A percentile compares a stretch with the other conserved stretches of the same genome.
These are phyloP conservation scores for Ceramica pisi DNA, from an alignment of 2,888 invertebrate species.

Conservation along the genomic window DNA sequence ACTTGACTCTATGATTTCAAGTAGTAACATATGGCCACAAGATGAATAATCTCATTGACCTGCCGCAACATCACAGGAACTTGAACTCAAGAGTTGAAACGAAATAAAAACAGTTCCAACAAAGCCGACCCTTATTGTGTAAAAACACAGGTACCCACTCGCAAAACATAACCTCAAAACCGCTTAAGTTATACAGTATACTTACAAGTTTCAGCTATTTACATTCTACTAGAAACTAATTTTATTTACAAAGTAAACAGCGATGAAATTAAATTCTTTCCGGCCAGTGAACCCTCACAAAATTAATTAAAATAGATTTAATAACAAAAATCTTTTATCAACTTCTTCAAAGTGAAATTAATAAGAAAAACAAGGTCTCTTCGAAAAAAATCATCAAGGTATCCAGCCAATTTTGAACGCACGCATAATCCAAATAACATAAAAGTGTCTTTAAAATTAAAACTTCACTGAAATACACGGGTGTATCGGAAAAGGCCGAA, in stretches of 20 bases:
- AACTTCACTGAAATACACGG: conserved; percentile 80
- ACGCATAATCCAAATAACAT: conserved; percentile 70
- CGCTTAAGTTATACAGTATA: conserved; percentile 35
- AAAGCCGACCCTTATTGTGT: conserved; percentile 25
- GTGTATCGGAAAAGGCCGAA: conserved; percentile 72
- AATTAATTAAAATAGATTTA: conserved; percentile 50
- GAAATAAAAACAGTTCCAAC: conserved; percentile 40
- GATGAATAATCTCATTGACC: conserved; percentile 64
- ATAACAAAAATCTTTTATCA: conserved; percentile 50
- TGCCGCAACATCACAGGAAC: conserved; percentile 47
- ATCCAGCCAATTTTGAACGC: conserved; percentile 74
- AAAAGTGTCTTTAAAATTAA: conserved; percentile 67
- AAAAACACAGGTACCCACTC: conserved; percentile 45
- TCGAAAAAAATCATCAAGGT: conserved; percentile 52
- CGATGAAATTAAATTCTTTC: conserved; percentile 49
- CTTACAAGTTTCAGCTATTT: conserved; percentile 50
- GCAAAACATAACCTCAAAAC: conserved; percentile 33
- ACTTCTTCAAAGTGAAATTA: conserved; percentile 62
- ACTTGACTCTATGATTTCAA: conserved; percentile 57
- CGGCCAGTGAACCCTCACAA: conserved; percentile 47
- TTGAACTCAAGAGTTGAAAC: conserved; percentile 44
- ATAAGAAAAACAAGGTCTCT: conserved; percentile 35
- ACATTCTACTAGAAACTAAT: conserved; percentile 35
- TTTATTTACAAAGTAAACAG: conserved; percentile 38
- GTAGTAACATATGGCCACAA: conserved; percentile 71